Base-by-base conservation (phyloP, 2,888 invertebrate genomes). In the Metopia argyrocephala region DNA sequence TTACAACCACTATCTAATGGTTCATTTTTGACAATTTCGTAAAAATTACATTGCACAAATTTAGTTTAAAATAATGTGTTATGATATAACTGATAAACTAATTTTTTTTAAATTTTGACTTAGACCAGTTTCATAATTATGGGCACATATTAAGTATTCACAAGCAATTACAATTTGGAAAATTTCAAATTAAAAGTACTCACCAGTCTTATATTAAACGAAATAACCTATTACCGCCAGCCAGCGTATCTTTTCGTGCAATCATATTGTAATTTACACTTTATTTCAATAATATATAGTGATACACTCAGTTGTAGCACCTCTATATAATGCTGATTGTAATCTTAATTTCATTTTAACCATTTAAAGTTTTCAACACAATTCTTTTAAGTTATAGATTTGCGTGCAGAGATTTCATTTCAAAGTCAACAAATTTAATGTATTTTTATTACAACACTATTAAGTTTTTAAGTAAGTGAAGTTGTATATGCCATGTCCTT, bases 101-200 rank as follows among this genome's bases (percentile, higher is more conserved):
- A n/a, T n/a, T n/a, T n/a, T n/a, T n/a, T n/a, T n/a, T n/a, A n/a
- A n/a, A n/a, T n/a, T n/a, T n/a, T n/a, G n/a, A n/a, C n/a, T n/a
- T n/a, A n/a, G n/a, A n/a, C n/a, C n/a, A n/a, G n/a, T n/a, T n/a
- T n/a, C n/a, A n/a, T n/a, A n/a, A n/a, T n/a, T n/a, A n/a, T n/a
- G n/a, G n/a, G n/a, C n/a, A n/a, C n/a, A n/a, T n/a, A n/a, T n/a
- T n/a, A n/a, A n/a, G n/a, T n/a, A n/a, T n/a, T n/a, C 12, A 31
- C 56, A 70, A 56, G 21, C 27, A 57, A 65, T 70, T 76, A 28
- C 18, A 52, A 65, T 65, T 70, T n/a, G n/a, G n/a, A n/a, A n/a
- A n/a, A n/a, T n/a, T n/a, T n/a, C n/a, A n/a, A n/a, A n/a, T 70
- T 50, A 5, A 28, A 66, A 61, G 59, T 57, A 20, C 23, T 52